Percentiles rank a stretch among this genome's conserved stretches.
Evolutionary conservation across 1,140 invertebrate genomes (phyloP).

Genomic region (Macrosteles quadrilineatus): DNA sequence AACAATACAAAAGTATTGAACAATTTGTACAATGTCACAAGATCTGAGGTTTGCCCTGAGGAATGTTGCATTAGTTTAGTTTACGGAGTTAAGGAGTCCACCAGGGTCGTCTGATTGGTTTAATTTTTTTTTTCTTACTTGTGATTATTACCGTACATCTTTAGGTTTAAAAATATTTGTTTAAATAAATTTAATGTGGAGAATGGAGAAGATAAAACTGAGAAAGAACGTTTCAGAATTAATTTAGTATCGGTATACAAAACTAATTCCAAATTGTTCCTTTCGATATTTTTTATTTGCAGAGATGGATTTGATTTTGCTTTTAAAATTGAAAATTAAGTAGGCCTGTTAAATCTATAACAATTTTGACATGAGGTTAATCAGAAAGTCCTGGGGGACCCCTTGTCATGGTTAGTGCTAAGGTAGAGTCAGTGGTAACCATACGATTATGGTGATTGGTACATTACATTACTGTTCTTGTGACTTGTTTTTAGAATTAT

Average conservation of each 20-base stretch:
- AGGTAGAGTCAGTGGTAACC: slow-evolving; percentile 14
- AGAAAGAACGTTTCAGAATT: no score
- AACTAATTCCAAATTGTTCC: no score
- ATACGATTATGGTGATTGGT: slow-evolving; percentile 9
- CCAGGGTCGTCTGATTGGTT: neutral
- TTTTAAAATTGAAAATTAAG: no score
- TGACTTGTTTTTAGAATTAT: neutral
- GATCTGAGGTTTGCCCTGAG: slow-evolving; percentile 12
- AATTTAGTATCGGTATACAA: no score
- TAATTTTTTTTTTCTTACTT: neutral
- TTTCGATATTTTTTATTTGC: no score
- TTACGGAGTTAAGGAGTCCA: neutral
- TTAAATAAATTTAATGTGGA: no score
- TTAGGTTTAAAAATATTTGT: no score
- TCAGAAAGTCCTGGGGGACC: neutral
- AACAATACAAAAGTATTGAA: neutral
- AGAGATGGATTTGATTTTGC: no score
- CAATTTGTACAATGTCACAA: slow-evolving; percentile 21
- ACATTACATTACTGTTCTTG: no score
- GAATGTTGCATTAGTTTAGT: neutral
- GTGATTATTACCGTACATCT: no score
- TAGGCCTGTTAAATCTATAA: no score
- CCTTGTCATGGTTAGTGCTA: neutral
- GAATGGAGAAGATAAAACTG: no score
- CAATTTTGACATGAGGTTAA: neutral